Base-by-base conservation (phyloP, 37 sponge, comb jelly and placozoan genomes). In the Chondrosia reniformis region DNA sequence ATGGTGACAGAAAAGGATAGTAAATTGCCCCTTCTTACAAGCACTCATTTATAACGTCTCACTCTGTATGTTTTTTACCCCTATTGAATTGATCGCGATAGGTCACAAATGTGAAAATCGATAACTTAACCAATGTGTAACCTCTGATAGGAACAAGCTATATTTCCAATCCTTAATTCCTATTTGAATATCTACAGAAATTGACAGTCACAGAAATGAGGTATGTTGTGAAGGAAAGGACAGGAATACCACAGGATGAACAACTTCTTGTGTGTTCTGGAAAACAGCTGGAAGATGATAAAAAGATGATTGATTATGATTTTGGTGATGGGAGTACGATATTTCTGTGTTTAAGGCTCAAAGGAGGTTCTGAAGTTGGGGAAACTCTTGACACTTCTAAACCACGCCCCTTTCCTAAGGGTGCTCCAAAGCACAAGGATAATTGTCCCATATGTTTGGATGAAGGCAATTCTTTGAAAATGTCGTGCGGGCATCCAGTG, bases 201-300 rank as follows among this genome's bases (percentile, higher is more conserved):
- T 59, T 71, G 32, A 78, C 44, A 32, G 79, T 84, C n/a, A 58
- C 34, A 4, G 61, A 78, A 1, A 56, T 84, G 15, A 84, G 72
- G 36, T 27, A 10, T 1, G 37, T 72, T 19, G 63, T 84, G 15
- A 27, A 84, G 46, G 46, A 78, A 17, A 78, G 46, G 32, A 67
- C 46, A 19, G 74, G 79, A 17, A 38, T 84, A 17, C 79, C 79
- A 7, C 42, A 74, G 12, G 44, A 63, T 24, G 46, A 78, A 41
- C 85, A 84, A 40, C 62, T 79, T 22, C 67, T 84, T 22, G 69
- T 84, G 24, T 84, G 44, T 77, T 79, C 38, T 41, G 85, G 85
- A 17, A 84, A 84, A 39, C 72, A 84, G 39, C 61, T 84, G 33
- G 55, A 80, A 36, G 77, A 84, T 41, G 33, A 24, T 10, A 49